Evolutionary conservation across 2,113 vertebrate genomes (phyloP).

Genomic region (Oreocharis arfaki): DNA sequence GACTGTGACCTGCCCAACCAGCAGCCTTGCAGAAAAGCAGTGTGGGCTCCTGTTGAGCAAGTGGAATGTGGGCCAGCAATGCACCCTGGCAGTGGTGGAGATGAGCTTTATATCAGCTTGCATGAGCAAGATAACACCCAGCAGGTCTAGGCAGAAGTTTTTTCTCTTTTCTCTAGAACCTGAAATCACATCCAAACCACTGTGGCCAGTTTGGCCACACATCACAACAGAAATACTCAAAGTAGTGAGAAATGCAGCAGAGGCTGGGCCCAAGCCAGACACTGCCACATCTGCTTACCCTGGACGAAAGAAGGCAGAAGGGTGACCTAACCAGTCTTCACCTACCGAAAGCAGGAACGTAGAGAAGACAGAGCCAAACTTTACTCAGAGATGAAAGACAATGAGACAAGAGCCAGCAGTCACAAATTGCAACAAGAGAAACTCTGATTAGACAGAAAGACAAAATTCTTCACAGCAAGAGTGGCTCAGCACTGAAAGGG

Average conservation of each 20-base stretch:
- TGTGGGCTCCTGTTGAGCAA: background rate
- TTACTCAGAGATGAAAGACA: background rate
- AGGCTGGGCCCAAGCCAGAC: background rate
- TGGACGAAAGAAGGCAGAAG: background rate
- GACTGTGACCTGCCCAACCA: background rate
- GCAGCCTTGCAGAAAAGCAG: background rate
- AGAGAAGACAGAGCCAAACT: background rate
- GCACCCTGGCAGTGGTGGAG: background rate
- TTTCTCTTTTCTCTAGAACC: background rate
- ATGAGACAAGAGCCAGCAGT: background rate
- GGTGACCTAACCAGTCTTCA: background rate
- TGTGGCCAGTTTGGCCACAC: background rate
- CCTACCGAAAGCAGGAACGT: background rate
- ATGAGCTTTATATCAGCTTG: background rate
- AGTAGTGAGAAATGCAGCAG: background rate
- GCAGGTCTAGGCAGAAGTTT: background rate
- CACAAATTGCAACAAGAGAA: background rate
- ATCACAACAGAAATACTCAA: background rate
- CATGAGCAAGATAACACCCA: background rate
- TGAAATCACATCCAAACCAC: background rate
- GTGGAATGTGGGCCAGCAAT: background rate
- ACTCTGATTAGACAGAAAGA: background rate
- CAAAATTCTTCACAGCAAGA: background rate
- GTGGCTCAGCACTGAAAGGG: background rate
- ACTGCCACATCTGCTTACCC: background rate